Evolutionary conservation across 2,113 vertebrate species (phyloP).

Genomic region (Phoxinus phoxinus): DNA sequence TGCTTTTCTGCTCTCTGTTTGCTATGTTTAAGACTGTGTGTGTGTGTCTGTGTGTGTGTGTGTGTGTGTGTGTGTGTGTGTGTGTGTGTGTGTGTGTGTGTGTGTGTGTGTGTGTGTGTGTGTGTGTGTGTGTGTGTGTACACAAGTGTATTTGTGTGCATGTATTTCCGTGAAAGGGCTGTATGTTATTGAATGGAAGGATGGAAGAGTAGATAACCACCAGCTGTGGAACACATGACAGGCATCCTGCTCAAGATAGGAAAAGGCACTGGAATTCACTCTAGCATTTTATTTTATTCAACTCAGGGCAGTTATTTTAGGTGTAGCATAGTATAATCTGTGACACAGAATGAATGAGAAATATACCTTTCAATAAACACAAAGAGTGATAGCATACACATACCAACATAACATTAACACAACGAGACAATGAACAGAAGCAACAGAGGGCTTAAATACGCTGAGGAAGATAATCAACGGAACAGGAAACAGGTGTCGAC

Average conservation of each 20-base stretch:
- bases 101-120: conserved; percentile 21
- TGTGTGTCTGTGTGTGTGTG: conserved; percentile 10
- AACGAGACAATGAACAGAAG: too few species aligned
- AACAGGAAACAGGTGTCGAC: too few species aligned
- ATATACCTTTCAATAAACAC: too few species aligned
- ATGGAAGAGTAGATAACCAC: conserved; percentile 32
- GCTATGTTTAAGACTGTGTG: background rate
- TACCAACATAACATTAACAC: too few species aligned
- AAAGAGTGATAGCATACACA: too few species aligned
- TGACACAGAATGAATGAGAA: too few species aligned
- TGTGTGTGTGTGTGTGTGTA: background rate
- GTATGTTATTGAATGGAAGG: conserved; percentile 3
- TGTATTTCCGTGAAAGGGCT: background rate
- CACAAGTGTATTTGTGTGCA: background rate
- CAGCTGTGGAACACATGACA: conserved; percentile 42
- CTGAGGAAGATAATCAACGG: too few species aligned
- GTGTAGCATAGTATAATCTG: too few species aligned
- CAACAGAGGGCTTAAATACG: too few species aligned
- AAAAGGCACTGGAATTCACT: conserved; percentile 1
- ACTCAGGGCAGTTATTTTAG: too few species aligned
- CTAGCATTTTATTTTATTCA: too few species aligned
- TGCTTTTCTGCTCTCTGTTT: conserved; percentile 13
- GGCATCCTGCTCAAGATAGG: conserved; percentile 46
- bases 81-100: background rate
- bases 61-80: background rate